A percentile compares a stretch with the other conserved stretches of the same genome.
These are phyloP conservation scores for Limnothrissa miodon DNA, from an alignment of 2,113 vertebrate species.

Conservation along the genomic window DNA sequence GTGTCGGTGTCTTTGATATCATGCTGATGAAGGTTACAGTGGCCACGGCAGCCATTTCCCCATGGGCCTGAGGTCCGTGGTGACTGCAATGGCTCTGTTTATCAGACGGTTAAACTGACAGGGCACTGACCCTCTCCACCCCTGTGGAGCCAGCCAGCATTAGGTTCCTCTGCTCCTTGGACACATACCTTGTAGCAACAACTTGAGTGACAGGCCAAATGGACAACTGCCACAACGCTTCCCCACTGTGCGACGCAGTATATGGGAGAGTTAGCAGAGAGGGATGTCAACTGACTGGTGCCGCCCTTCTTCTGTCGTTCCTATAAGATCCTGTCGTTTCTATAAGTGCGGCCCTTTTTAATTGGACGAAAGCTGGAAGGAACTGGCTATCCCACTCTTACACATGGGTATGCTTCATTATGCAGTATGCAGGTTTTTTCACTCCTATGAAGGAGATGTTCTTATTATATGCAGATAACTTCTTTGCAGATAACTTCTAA, in stretches of 20 bases:
- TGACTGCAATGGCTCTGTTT: background rate
- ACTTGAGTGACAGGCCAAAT: background rate
- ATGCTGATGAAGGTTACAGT: background rate
- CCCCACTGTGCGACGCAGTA: background rate
- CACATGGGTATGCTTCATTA: background rate
- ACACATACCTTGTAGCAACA: background rate
- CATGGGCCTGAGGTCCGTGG: background rate
- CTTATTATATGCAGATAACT: conserved; percentile 4
- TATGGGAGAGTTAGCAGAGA: background rate
- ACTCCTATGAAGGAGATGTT: background rate
- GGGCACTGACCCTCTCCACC: conserved; percentile 40
- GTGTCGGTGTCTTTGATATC: background rate
- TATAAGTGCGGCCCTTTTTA: background rate
- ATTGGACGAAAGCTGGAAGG: background rate
- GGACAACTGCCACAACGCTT: background rate
- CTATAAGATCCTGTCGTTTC: background rate
- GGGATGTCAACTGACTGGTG: background rate
- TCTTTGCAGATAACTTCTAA: background rate
- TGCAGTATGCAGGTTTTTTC: background rate
- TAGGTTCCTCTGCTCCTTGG: conserved; percentile 53
- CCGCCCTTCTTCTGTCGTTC: background rate
- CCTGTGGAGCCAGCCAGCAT: conserved; percentile 63
- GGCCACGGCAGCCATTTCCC: background rate
- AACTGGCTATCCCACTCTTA: background rate
- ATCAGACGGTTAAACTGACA: conserved; percentile 16